These are phyloP conservation scores for Coelopa frigida DNA, from an alignment of 1,140 invertebrate species.

Conservation along the genomic window DNA sequence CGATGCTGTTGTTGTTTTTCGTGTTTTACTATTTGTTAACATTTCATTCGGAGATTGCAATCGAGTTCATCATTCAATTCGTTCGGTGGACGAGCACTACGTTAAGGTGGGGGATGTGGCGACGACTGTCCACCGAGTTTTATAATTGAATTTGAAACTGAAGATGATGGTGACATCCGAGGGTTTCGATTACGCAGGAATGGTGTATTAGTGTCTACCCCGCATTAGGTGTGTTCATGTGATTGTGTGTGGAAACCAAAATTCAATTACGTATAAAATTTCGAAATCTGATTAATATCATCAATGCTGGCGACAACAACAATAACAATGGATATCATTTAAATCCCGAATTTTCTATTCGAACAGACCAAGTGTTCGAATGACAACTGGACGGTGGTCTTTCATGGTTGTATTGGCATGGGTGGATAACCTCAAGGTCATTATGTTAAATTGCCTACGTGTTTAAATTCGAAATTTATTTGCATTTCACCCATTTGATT, in stretches of 20 bases:
- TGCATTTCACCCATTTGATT: conserved; percentile 35
- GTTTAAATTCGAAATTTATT: conserved; percentile 21
- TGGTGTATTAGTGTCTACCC: neutral
- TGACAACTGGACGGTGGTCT: neutral
- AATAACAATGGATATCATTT: conserved; percentile 40
- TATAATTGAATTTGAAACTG: conserved; percentile 46
- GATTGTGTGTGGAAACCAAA: conserved; percentile 25
- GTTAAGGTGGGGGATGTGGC: no score
- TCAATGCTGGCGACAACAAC: no score
- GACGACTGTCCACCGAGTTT: conserved; percentile 36
- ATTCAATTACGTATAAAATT: conserved; percentile 45
- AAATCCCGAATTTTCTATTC: conserved; percentile 34
- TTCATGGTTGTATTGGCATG: conserved; percentile 1
- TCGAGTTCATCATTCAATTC: conserved; percentile 1
- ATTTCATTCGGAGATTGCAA: conserved; percentile 28
- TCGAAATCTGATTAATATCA: conserved; percentile 33
- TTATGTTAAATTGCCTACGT: conserved; percentile 20
- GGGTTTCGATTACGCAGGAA: conserved; percentile 30
- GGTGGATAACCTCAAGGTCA: conserved; percentile 32
- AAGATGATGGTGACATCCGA: conserved; percentile 39
- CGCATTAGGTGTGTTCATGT: conserved; percentile 15
- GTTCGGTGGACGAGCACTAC: no score
- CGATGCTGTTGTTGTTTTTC: neutral
- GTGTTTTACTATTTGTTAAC: conserved; percentile 37
- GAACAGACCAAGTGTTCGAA: neutral